A percentile compares a stretch with the other conserved stretches of the same genome.
These are phyloP conservation scores for Plagiodera versicolora DNA, from an alignment of 2,888 invertebrate genomes.

Conservation along the genomic window DNA sequence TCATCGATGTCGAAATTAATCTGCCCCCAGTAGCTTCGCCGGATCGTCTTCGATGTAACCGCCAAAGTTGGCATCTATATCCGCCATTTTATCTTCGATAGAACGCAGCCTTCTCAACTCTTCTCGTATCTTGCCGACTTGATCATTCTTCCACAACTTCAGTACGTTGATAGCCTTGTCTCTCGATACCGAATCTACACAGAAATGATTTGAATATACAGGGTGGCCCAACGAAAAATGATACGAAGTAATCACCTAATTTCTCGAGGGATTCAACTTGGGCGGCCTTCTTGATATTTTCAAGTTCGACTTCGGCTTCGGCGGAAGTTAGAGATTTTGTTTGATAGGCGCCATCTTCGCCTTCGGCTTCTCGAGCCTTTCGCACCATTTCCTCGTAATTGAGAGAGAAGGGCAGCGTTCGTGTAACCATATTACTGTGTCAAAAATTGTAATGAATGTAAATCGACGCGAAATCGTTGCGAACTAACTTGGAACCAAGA, in stretches of 20 bases:
- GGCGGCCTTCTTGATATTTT: constrained; percentile 38
- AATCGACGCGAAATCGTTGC: neutral
- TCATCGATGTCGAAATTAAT: too few species aligned
- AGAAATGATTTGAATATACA: neutral
- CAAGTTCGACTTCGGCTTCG: constrained; percentile 37
- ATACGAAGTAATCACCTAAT: constrained; percentile 23
- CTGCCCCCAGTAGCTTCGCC: constrained; percentile 9
- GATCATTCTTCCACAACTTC: constrained; percentile 46
- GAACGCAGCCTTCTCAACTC: constrained; percentile 46
- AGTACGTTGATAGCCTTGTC: constrained; percentile 44
- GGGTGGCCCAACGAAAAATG: neutral
- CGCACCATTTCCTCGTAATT: constrained; percentile 47
- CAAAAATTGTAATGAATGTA: neutral
- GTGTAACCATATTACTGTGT: constrained; percentile 26
- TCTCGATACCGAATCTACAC: constrained; percentile 38
- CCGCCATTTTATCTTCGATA: constrained; percentile 47
- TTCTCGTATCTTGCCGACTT: constrained; percentile 47
- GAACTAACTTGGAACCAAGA: constrained; percentile 25
- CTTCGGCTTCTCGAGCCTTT: constrained; percentile 16
- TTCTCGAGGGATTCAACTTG: constrained; percentile 41
- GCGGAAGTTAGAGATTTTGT: constrained; percentile 34
- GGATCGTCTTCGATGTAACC: constrained; percentile 23
- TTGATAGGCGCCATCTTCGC: constrained; percentile 4
- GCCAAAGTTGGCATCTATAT: constrained; percentile 34
- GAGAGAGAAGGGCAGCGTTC: constrained; percentile 45